phyloP scores from a whole-genome alignment of 2,888 invertebrate genomes.

The Strigamia transsilvanica region DNA sequence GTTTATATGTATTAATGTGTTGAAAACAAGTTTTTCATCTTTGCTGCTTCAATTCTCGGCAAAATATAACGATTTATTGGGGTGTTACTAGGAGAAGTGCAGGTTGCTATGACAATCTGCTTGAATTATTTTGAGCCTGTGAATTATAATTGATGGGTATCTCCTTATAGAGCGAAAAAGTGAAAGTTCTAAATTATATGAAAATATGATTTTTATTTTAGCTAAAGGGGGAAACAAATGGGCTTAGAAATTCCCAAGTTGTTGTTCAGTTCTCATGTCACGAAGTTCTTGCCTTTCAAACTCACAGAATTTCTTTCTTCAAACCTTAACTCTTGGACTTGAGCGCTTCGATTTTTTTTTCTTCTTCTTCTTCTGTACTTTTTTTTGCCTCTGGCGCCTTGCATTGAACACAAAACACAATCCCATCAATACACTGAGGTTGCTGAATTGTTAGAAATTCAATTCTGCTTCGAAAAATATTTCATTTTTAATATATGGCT shows the following conservation, averaged over 20 bases:
- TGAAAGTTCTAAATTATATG: background rate
- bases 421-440: constrained; percentile 15
- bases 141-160: background rate
- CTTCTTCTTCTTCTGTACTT: background rate
- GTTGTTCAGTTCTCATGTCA: constrained; percentile 30
- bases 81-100: constrained; percentile 9
- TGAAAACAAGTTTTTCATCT: constrained; percentile 5
- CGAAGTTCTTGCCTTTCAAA: constrained; percentile 15
- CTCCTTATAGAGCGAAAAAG: background rate
- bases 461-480: background rate
- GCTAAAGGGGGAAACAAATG: background rate
- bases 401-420: constrained; percentile 20
- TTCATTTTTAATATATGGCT: background rate
- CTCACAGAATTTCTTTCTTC: background rate
- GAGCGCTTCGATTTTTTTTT: constrained; percentile 3
- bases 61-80: constrained; percentile 8
- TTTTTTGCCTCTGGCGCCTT: background rate
- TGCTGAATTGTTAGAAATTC: constrained; percentile 21
- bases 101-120: constrained; percentile 21
- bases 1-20: background rate
- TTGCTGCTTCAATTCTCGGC: background rate
- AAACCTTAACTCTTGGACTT: constrained; percentile 11
- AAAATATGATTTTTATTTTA: background rate
- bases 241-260: constrained; percentile 17
- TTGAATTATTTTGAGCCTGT: background rate